phyloP scores from a whole-genome alignment of 2,888 invertebrate species.

The Dolichomitus sp. region DNA sequence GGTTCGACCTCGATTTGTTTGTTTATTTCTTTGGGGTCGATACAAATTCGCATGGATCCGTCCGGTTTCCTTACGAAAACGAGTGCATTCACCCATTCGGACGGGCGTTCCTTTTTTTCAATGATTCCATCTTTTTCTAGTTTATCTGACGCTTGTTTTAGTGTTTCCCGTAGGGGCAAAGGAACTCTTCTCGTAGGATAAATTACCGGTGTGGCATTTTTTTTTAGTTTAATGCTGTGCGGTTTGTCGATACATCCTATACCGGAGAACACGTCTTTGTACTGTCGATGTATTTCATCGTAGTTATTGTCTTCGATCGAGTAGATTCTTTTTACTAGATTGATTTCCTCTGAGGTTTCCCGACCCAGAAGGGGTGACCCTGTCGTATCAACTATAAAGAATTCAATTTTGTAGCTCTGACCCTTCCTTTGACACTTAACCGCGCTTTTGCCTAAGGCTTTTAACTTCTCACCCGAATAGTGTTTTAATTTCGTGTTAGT shows the following conservation, averaged over 20 bases:
- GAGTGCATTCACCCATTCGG: slow-evolving; percentile 62
- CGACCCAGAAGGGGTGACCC: slow-evolving; percentile 53
- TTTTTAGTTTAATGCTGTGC: slow-evolving; percentile 35
- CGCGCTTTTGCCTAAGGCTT: slow-evolving; percentile 37
- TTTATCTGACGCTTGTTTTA: slow-evolving; percentile 45
- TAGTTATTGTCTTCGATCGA: slow-evolving; percentile 39
- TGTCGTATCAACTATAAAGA: slow-evolving; percentile 48
- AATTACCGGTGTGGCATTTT: slow-evolving; percentile 53
- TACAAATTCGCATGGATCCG: slow-evolving; percentile 48
- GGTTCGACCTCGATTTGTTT: slow-evolving; percentile 51
- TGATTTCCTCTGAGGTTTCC: slow-evolving; percentile 46
- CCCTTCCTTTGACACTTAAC: slow-evolving; percentile 15
- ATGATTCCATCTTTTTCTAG: slow-evolving; percentile 54
- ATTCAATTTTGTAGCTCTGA: slow-evolving; percentile 12
- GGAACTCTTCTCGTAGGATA: slow-evolving; percentile 69
- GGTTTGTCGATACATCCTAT: slow-evolving; percentile 66
- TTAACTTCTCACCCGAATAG: slow-evolving; percentile 30
- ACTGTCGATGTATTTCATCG: slow-evolving; percentile 41
- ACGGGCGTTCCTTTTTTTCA: slow-evolving; percentile 57
- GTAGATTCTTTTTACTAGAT: slow-evolving; percentile 53
- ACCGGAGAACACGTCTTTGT: slow-evolving; percentile 68
- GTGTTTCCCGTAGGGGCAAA: slow-evolving; percentile 60
- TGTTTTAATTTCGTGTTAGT: slow-evolving; percentile 18
- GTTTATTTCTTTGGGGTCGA: slow-evolving; percentile 57
- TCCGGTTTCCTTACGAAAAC: slow-evolving; percentile 54